phyloP scores from a whole-genome alignment of 2,888 invertebrate genomes.

The Mesorhabditis spiculigera region DNA sequence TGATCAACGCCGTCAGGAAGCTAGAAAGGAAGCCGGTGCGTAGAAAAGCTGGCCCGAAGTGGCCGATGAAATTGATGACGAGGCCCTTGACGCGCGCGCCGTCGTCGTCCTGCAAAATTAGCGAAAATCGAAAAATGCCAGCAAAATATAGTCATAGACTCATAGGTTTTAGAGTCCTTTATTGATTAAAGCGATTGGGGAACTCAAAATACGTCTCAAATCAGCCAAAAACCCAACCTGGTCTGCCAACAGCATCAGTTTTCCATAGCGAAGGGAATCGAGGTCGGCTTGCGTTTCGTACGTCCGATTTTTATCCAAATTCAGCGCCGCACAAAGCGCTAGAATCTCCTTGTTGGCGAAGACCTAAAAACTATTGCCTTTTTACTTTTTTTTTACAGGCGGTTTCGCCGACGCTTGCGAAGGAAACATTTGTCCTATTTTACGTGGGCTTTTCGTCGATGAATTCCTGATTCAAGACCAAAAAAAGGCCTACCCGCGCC shows the following conservation, averaged over 20 bases:
- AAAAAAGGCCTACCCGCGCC: slow-evolving; percentile 8
- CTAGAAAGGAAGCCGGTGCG: slow-evolving; percentile 79
- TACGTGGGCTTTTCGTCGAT: not conserved
- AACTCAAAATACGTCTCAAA: too few relatives aligned
- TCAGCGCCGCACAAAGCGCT: slow-evolving; percentile 79
- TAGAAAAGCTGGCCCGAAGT: slow-evolving; percentile 91
- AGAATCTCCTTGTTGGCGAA: slow-evolving; percentile 31
- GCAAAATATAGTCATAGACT: too few relatives aligned
- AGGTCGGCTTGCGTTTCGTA: slow-evolving; percentile 70
- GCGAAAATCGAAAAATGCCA: not conserved
- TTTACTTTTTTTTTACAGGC: too few relatives aligned
- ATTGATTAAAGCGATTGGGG: too few relatives aligned
- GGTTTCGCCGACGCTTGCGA: too few relatives aligned
- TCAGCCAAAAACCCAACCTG: slow-evolving; percentile 73
- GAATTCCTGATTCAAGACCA: not conserved
- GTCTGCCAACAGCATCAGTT: slow-evolving; percentile 99
- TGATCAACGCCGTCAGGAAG: slow-evolving; percentile 97
- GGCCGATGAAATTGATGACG: slow-evolving; percentile 93
- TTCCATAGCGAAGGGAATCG: slow-evolving; percentile 83
- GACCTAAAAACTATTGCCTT: not conserved
- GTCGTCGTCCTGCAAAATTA: slow-evolving; percentile 73
- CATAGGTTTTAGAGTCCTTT: too few relatives aligned
- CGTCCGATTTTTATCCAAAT: slow-evolving; percentile 13
- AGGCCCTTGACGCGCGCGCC: slow-evolving; percentile 97
- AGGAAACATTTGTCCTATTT: too few relatives aligned